Evolutionary conservation across 2,113 vertebrate species (phyloP).

Genomic region (Barbus barbus): DNA sequence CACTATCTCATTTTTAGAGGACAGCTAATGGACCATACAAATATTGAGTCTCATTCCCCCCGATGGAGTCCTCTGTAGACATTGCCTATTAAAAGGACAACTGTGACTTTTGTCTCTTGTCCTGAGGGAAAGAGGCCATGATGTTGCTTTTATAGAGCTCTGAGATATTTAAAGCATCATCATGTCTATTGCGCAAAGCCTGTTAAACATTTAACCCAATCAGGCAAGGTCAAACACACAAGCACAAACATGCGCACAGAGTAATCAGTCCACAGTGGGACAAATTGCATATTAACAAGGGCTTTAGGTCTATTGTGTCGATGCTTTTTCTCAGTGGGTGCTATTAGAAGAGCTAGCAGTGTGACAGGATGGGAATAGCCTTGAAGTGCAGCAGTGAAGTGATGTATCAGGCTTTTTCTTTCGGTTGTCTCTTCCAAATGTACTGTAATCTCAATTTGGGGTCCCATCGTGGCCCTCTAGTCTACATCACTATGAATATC

Average conservation of each 20-base stretch:
- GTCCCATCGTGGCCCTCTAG: background rate
- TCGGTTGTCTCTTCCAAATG: background rate
- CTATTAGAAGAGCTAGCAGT: constrained; percentile 1
- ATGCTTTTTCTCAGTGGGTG: constrained; percentile 24
- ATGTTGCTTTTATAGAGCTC: constrained; percentile 47
- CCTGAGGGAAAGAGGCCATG: constrained; percentile 35
- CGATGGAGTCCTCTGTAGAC: constrained; percentile 35
- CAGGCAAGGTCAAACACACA: constrained; percentile 52
- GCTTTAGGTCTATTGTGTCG: constrained; percentile 29
- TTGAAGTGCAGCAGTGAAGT: background rate
- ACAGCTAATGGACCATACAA: constrained; percentile 33
- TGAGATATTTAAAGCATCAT: constrained; percentile 62
- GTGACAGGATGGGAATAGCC: background rate
- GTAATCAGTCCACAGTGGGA: constrained; percentile 59
- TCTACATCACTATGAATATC: background rate
- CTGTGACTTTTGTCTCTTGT: constrained; percentile 19
- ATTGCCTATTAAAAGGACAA: constrained; percentile 38
- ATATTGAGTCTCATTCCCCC: constrained; percentile 15
- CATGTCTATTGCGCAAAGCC: constrained; percentile 56
- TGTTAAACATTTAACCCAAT: constrained; percentile 64
- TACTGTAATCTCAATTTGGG: background rate
- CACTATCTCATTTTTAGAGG: constrained; percentile 39
- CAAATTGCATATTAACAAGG: constrained; percentile 44
- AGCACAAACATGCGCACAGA: constrained; percentile 43
- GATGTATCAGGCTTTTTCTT: background rate